Conservation (phyloP, 2,113 vertebrate genomes). For the Xerus inauris region DNA sequence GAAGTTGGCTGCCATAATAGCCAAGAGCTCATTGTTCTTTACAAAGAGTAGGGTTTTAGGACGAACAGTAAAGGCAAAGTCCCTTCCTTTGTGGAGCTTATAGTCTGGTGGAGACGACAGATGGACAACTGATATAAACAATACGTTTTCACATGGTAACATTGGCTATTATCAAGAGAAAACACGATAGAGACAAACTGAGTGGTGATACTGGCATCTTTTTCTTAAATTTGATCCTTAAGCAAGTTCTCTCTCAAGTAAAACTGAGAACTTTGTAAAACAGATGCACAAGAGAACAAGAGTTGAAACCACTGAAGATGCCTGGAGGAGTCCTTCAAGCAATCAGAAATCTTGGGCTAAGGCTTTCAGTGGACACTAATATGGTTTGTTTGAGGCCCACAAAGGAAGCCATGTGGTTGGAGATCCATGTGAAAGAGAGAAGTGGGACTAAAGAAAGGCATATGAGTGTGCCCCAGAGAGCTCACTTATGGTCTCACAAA, state of each 20-base stretch:
- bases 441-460: fast-evolving
- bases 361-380: neutral
- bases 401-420: neutral
- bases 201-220: neutral
- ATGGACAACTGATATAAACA: neutral
- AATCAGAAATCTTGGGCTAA: neutral
- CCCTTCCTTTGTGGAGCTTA: neutral
- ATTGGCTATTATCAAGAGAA: neutral
- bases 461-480: too few relatives aligned
- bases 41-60: neutral
- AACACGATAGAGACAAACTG: neutral
- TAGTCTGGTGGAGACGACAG: neutral
- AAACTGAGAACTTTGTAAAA: neutral
- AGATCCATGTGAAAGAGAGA: neutral
- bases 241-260: neutral
- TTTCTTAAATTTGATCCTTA: neutral
- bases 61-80: neutral
- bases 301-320: neutral
- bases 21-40: neutral
- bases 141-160: neutral
- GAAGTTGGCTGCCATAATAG: neutral
- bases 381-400: neutral
- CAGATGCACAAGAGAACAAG: neutral
- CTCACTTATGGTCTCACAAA: neutral
- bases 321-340: neutral